phyloP scores from a whole-genome alignment of 2,113 vertebrate species.

The Microcebus lehilahytsara region DNA sequence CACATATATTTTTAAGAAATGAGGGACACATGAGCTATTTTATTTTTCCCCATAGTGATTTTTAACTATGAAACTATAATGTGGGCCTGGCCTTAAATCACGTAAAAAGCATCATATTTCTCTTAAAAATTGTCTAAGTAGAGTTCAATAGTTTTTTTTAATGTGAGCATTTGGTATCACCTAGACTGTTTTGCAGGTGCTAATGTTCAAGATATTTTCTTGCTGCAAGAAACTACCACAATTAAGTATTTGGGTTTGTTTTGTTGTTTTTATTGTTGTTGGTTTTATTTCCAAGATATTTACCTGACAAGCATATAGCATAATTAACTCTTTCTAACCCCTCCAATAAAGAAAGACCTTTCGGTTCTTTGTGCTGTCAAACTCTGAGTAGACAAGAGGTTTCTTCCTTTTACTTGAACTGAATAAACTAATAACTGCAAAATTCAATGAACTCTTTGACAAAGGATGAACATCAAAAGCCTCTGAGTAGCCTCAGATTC shows the following conservation, averaged over 20 bases:
- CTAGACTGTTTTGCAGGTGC: neutral
- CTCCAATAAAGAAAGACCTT: neutral
- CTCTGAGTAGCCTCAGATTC: neutral
- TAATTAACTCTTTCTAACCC: rapidly evolving
- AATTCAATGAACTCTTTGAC: neutral
- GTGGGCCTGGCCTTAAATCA: neutral
- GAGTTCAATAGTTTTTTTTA: neutral
- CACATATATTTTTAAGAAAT: neutral
- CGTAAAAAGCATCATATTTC: neutral
- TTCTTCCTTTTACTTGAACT: neutral
- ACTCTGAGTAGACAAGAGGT: neutral
- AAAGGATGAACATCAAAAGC: neutral
- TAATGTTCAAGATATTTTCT: neutral
- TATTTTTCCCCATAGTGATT: constrained; percentile 9
- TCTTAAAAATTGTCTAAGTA: neutral
- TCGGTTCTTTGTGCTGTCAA: neutral
- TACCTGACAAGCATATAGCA: neutral
- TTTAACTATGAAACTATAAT: neutral
- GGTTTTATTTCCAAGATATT: neutral
- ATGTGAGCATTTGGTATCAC: neutral
- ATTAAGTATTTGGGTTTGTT: neutral
- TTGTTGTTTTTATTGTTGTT: neutral
- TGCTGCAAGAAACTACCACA: neutral
- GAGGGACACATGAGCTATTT: neutral
- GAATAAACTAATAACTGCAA: neutral